Evolutionary conservation across 2,113 vertebrate genomes (phyloP).

Genomic region (Phaethon lepturus): DNA sequence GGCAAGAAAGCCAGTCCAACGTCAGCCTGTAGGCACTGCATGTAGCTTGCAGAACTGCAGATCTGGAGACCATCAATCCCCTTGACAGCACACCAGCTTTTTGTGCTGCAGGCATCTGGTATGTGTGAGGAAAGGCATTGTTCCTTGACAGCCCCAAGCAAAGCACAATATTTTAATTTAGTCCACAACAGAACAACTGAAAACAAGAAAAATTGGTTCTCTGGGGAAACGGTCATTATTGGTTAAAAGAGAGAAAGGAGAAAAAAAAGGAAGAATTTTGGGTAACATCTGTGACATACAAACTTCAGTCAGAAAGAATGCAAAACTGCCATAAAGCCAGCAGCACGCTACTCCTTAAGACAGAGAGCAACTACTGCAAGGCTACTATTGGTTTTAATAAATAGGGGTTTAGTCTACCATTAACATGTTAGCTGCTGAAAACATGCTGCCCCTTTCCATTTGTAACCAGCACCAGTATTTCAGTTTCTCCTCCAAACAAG

Average conservation of each 20-base stretch:
- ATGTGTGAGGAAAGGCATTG: accelerated
- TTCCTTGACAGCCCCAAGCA: not conserved
- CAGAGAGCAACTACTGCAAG: not conserved
- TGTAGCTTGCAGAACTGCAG: not conserved
- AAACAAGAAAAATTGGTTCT: not conserved
- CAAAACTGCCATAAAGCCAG: not conserved
- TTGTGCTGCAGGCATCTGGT: not conserved
- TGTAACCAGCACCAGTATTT: not conserved
- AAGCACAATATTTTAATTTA: not conserved
- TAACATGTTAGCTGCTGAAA: not conserved
- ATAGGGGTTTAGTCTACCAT: not conserved
- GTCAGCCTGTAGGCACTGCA: not conserved
- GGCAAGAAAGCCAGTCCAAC: not conserved
- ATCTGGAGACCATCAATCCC: not conserved
- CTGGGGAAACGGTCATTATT: not conserved
- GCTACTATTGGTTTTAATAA: not conserved
- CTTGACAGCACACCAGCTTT: not conserved
- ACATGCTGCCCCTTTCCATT: not conserved
- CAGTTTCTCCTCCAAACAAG: not conserved
- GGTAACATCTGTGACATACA: accelerated
- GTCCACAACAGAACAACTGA: not conserved
- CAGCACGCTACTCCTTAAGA: not conserved
- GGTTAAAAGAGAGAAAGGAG: not conserved
- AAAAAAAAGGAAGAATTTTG: not conserved
- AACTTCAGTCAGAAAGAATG: not conserved